Percentiles rank a stretch among this genome's conserved stretches.
Evolutionary conservation across 1,140 invertebrate genomes (phyloP).

Genomic region (Antheraea pernyi): DNA sequence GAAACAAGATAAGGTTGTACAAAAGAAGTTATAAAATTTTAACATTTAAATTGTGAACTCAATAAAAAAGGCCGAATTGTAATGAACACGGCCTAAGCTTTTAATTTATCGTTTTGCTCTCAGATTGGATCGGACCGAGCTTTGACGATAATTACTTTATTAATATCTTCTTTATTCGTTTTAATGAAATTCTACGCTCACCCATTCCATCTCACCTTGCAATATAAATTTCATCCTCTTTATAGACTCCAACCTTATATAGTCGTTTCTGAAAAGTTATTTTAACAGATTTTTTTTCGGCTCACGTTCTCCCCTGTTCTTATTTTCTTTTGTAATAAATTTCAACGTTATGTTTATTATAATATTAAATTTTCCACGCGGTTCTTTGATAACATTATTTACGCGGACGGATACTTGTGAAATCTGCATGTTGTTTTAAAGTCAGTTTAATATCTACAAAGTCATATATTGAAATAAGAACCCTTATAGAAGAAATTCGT

Average conservation of each 20-base stretch:
- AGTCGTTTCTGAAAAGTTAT: neutral
- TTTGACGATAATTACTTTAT: constrained; percentile 8
- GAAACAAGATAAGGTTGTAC: neutral
- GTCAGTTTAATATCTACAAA: neutral
- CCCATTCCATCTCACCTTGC: neutral
- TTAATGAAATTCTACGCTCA: constrained; percentile 3
- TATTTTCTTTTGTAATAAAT: constrained; percentile 9
- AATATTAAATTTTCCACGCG: constrained; percentile 4
- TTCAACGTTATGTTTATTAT: constrained; percentile 5
- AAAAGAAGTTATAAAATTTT: neutral
- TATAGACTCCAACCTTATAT: neutral
- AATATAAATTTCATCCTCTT: neutral
- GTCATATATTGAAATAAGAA: neutral
- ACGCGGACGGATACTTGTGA: constrained; percentile 1
- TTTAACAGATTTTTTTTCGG: neutral
- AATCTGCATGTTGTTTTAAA: neutral
- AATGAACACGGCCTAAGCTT: neutral
- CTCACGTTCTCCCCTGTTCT: neutral
- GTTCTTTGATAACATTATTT: constrained; percentile 11
- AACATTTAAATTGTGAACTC: neutral
- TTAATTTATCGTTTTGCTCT: neutral
- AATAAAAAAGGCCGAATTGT: neutral
- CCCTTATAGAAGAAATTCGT: neutral
- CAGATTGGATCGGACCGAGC: neutral
- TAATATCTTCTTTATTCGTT: constrained; percentile 8